Base-by-base conservation (phyloP, 2,797 vertebrate genomes). In the Rhadinocentrus ornatus region DNA sequence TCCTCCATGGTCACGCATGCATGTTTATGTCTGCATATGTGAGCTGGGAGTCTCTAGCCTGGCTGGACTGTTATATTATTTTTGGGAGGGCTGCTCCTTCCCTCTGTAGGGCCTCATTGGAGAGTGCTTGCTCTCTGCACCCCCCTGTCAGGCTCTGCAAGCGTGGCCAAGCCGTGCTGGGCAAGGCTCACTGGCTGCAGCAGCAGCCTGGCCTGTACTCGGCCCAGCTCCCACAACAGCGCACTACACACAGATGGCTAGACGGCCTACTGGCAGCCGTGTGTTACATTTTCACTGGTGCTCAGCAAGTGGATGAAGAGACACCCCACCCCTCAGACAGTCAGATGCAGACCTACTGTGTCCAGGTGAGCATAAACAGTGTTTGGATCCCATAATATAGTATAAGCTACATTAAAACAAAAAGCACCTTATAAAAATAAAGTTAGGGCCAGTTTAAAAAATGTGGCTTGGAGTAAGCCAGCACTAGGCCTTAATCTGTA, bases 81-180 rank as follows among this genome's bases (percentile, higher is more conserved):
- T 93, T 91, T 93, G 91, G 92, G 92, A 94, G 90, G 87, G 82
- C 88, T 88, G 85, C 80, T 89, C 74, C 81, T 92, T 93, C 91
- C 93, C 92, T 93, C 86, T 84, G 88, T 93, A 93, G 91, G 91
- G 92, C 93, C 92, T 93, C 93, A 91, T 83, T 92, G 88, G 88
- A 87, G 90, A 92, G 90, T 31, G 75, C 85, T 93, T 87, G 90
- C 92, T 90, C 90, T 76, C 82, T 73, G 73, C 20, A 20, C n/a
- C 80, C 71, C 70, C 81, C 77, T 92, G 93, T 93, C 89, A 89
- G 86, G 75, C 89, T 92, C 90, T 88, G 88, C 92, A 92, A 94
- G 84, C 74, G 29, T 1, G 9, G 91, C 94, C 94, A 94, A 93
- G 80, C 80, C 69, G 80, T 65, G 83, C 82, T 72, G 63, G 85